Evolutionary conservation across 2,113 vertebrate species (phyloP).

Genomic region (Tachycineta bicolor): DNA sequence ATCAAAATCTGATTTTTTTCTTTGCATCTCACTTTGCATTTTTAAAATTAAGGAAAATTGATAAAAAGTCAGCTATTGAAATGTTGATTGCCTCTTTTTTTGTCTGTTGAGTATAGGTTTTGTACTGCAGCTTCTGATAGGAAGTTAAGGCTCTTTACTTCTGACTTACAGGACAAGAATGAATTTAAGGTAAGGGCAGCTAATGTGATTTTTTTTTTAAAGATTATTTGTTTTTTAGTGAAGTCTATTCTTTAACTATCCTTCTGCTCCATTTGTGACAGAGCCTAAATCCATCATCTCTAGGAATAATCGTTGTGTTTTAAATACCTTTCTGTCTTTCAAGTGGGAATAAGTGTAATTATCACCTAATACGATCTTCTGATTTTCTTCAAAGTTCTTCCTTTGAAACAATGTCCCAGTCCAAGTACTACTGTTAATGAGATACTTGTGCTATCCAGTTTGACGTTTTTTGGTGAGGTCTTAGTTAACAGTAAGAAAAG

Average conservation of each 20-base stretch:
- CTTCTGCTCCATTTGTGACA: not conserved
- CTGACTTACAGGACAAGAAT: slow-evolving; percentile 89
- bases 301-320: not conserved
- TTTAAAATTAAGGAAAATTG: not conserved
- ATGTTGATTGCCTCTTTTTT: not conserved
- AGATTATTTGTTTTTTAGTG: not conserved
- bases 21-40: not conserved
- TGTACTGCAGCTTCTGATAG: slow-evolving; percentile 91
- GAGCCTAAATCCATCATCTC: not conserved
- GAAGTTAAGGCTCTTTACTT: slow-evolving; percentile 89
- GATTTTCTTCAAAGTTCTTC: not conserved
- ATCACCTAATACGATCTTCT: not conserved
- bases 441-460: not conserved
- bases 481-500: not conserved
- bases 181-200: slow-evolving; percentile 86
- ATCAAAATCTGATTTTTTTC: not conserved
- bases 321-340: not conserved
- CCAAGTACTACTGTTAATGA: not conserved
- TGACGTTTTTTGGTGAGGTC: not conserved
- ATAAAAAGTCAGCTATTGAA: not conserved
- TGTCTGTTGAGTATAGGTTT: slow-evolving; percentile 77
- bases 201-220: not conserved
- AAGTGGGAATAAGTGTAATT: not conserved
- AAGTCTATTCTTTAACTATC: not conserved
- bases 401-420: not conserved